Conservation (phyloP, 2,113 vertebrate species). For the Azemiops feae region DNA sequence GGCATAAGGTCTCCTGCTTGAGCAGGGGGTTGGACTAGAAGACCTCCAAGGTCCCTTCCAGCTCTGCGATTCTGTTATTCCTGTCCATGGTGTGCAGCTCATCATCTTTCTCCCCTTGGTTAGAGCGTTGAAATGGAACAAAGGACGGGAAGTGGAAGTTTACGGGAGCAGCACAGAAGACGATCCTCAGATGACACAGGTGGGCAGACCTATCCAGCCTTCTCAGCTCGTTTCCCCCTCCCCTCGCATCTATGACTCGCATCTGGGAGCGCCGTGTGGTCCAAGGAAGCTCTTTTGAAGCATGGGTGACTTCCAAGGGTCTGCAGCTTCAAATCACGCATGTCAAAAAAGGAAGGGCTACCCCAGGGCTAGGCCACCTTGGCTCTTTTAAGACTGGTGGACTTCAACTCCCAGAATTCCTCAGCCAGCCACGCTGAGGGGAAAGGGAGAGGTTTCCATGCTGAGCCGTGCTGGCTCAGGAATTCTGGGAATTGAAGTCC, state of each 20-base stretch:
- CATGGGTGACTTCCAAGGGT: not conserved
- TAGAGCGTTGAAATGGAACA: constrained; percentile 54
- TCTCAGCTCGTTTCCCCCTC: not conserved
- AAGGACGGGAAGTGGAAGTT: constrained; percentile 43
- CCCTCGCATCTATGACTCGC: not conserved
- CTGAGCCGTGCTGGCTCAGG: too few species aligned
- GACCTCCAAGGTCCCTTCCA: not conserved
- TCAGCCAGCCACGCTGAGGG: too few species aligned
- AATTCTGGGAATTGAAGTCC: too few species aligned
- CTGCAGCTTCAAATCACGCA: not conserved
- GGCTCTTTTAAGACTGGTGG: too few species aligned
- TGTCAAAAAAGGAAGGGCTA: not conserved
- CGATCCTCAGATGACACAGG: constrained; percentile 67
- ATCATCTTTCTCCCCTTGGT: not conserved
- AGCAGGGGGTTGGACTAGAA: not conserved
- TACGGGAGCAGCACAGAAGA: constrained; percentile 57
- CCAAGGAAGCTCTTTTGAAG: not conserved
- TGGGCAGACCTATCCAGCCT: not conserved
- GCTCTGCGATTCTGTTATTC: too few species aligned
- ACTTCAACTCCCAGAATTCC: too few species aligned
- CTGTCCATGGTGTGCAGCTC: not conserved
- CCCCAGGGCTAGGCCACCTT: too few species aligned
- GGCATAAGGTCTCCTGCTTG: too few species aligned
- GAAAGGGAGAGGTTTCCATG: too few species aligned
- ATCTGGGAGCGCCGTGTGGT: not conserved